phyloP scores from a whole-genome alignment of 2,113 vertebrate genomes.

The Ciconia boyciana region DNA sequence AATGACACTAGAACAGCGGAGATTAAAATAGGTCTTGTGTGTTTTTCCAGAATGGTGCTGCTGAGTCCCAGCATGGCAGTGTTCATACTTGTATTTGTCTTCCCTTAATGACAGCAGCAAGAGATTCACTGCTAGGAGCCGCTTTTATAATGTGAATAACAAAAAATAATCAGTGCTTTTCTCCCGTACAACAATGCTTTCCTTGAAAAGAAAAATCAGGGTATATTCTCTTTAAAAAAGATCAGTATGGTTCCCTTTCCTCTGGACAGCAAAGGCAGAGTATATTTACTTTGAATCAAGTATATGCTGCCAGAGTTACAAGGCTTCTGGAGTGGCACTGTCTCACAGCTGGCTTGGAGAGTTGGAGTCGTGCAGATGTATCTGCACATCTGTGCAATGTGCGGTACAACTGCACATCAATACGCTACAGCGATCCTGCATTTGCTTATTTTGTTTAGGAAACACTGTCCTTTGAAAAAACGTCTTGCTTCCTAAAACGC shows the following conservation, averaged over 20 bases:
- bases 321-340: rapidly evolving
- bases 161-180: not conserved
- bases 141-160: not conserved
- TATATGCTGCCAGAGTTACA: not conserved
- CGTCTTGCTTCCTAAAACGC: not conserved
- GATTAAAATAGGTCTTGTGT: not conserved
- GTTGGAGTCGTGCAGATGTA: not conserved
- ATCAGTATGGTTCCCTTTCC: not conserved
- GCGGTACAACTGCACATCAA: not conserved
- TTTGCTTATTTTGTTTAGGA: not conserved
- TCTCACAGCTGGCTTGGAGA: not conserved
- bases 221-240: not conserved
- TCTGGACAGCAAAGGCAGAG: not conserved
- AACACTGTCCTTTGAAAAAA: not conserved
- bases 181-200: not conserved
- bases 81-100: not conserved
- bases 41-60: not conserved
- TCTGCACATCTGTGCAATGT: not conserved
- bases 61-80: not conserved
- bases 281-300: not conserved
- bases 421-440: not conserved
- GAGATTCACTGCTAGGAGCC: not conserved
- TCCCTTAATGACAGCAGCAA: not conserved
- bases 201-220: not conserved
- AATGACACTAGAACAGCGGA: not conserved